Evolutionary conservation across 2,113 vertebrate genomes (phyloP), one percentile per base, ranked within the genome.

Genomic region (Cephalophus harveyi): DNA sequence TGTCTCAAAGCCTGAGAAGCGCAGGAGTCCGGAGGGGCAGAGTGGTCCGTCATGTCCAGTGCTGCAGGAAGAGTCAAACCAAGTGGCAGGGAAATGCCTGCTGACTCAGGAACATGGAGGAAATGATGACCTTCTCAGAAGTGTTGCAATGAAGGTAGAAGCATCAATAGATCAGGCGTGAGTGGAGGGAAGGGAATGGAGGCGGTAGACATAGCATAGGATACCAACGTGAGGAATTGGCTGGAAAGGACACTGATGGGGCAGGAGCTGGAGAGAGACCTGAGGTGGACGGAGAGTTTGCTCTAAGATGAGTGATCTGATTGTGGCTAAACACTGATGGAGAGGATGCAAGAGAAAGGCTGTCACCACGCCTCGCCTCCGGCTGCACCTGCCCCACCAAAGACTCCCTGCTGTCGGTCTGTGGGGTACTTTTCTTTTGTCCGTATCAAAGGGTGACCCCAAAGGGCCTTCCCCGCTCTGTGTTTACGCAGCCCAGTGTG

Each of bases 281-380:
- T 5, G 23, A 78, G 17, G 19, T 5, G 7, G 27, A 27, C 0
- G 5, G 33, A 60, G 40, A 11, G 28, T n/a, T 76, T 71, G 40
- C 46, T 93, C 13, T 33, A 28, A 74, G 28, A n/a, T 7, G 19
- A 84, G 13, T 57, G 11, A 40, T 21, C 89, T 30, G 7, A 43
- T 25, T 3, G 2, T 1, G 12, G 43, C 21, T 46, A 15, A 11
- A 15, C 9, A 3, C 59, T 5, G 28, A 33, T 2, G 27, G 14
- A 33, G 54, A 93, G 12, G 52, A 82, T 40, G 11, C 40, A 7
- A 50, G 27, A 94, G 64, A 85, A 90, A 15, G 11, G 14, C 33
- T 54, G 0, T 59, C 4, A 1, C 36, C 60, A 33, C 13, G 1
- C 28, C 2, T 4, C 5, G 0, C 48, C 7, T 13, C 2, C 19